Conservation (phyloP, 2,113 vertebrate genomes). For the Nannobrachium achirus region DNA sequence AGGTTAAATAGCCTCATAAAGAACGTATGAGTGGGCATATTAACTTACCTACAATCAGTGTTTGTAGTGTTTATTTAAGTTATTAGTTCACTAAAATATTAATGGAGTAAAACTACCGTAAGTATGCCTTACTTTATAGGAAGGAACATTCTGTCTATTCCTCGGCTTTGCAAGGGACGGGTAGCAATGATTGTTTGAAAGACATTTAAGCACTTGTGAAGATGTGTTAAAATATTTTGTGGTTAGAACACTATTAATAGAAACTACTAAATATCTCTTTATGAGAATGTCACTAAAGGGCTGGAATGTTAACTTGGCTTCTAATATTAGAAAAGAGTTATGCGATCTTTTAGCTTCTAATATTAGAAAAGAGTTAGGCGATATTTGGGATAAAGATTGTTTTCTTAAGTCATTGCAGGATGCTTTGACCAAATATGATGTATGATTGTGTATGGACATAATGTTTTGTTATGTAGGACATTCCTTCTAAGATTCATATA, state of each 20-base stretch:
- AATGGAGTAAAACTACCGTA: slow-evolving; percentile 27
- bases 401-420: slow-evolving; percentile 19
- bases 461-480: slow-evolving; percentile 24
- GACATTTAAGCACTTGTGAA: slow-evolving; percentile 26
- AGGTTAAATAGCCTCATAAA: slow-evolving; percentile 28
- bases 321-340: slow-evolving; percentile 6
- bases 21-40: slow-evolving; percentile 29
- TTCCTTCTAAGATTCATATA: slow-evolving; percentile 53
- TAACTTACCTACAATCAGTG: slow-evolving; percentile 36
- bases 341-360: slow-evolving; percentile 3
- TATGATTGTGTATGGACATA: background rate
- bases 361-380: background rate
- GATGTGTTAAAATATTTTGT: background rate
- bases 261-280: slow-evolving; percentile 2
- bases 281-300: slow-evolving; percentile 38
- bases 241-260: slow-evolving; percentile 12
- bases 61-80: slow-evolving; percentile 35
- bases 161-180: slow-evolving; percentile 20
- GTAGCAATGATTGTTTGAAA: slow-evolving; percentile 24
- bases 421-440: slow-evolving; percentile 56
- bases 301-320: slow-evolving; percentile 22
- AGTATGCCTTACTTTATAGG: slow-evolving; percentile 49
- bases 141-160: slow-evolving; percentile 40
- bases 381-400: background rate
- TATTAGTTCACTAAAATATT: slow-evolving; percentile 37